Percentiles rank a stretch among this genome's conserved stretches.
phyloP scores from a whole-genome alignment of 2,888 invertebrate genomes.

The Lathronympha strigana region DNA sequence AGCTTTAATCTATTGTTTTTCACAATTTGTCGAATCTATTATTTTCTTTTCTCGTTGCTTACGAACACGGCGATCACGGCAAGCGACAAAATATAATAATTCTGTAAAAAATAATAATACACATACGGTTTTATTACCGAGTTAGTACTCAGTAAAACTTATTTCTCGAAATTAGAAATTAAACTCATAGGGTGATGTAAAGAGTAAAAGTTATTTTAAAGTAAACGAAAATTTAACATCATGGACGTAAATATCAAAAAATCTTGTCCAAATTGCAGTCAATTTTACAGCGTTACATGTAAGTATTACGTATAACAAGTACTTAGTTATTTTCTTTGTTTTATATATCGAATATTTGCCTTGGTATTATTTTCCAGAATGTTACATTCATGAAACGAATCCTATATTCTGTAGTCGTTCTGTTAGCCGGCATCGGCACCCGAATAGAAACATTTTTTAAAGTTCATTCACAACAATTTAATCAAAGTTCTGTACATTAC shows the following conservation, averaged over 20 bases:
- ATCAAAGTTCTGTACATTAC: no score
- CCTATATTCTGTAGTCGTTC: no score
- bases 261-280: constrained; percentile 74
- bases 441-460: no score
- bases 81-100: background rate
- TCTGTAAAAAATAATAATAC: background rate
- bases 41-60: constrained; percentile 18
- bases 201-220: background rate
- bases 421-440: no score
- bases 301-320: constrained; percentile 52
- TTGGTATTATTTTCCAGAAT: background rate
- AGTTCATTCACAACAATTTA: no score
- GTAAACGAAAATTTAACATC: background rate
- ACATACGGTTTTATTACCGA: background rate
- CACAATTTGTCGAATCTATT: background rate
- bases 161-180: background rate
- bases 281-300: constrained; percentile 67
- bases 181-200: background rate
- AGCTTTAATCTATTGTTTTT: constrained; percentile 1
- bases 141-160: background rate
- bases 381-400: no score
- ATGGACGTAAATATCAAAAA: constrained; percentile 68
- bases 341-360: background rate
- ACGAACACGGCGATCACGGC: constrained; percentile 9
- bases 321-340: background rate